phyloP scores from a whole-genome alignment of 2,797 vertebrate species.

The Tapirus indicus region DNA sequence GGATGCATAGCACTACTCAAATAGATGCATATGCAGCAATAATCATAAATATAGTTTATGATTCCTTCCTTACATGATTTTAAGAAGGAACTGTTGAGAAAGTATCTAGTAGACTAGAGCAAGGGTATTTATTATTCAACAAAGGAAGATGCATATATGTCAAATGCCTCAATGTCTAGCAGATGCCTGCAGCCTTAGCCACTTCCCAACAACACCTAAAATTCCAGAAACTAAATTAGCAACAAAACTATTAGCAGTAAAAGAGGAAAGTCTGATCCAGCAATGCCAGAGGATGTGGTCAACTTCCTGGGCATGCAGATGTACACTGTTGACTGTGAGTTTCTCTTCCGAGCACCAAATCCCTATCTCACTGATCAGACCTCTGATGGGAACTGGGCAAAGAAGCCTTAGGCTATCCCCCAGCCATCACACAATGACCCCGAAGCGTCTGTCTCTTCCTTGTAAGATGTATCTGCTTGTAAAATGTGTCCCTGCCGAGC shows the following conservation, averaged over 20 bases:
- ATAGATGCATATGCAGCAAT: background rate
- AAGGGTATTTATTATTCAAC: background rate
- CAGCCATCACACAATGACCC: background rate
- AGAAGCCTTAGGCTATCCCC: background rate
- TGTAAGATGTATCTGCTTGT: background rate
- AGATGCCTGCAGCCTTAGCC: background rate
- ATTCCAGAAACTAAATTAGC: conserved; percentile 15
- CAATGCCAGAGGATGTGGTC: background rate
- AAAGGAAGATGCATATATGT: background rate
- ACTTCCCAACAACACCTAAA: background rate
- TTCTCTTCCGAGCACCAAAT: background rate
- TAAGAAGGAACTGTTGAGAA: background rate
- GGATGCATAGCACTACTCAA: background rate
- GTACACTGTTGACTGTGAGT: background rate
- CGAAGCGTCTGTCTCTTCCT: background rate
- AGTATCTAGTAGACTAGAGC: background rate
- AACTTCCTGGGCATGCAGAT: background rate
- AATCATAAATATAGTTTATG: background rate
- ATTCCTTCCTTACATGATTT: background rate
- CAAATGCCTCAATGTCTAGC: background rate
- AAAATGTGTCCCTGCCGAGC: background rate
- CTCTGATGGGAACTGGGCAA: background rate
- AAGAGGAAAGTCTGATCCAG: background rate
- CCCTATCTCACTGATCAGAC: background rate
- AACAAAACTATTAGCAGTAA: background rate